Conservation (phyloP, 2,888 invertebrate species). For the Chironomus tentans region DNA sequence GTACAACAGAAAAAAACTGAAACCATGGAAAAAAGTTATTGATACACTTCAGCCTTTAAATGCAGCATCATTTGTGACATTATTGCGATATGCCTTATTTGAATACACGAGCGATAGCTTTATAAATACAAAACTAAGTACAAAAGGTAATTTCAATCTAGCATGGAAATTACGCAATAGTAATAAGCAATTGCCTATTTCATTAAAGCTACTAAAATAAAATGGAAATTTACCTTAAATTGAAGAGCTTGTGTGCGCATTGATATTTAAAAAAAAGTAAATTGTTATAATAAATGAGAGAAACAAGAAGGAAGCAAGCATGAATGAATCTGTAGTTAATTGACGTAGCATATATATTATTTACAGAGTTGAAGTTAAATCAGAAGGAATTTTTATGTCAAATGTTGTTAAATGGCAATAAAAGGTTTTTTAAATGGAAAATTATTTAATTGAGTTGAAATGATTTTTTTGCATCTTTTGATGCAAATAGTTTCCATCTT, state of each 20-base stretch:
- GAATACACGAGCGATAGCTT: neutral
- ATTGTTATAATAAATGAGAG: too few species aligned
- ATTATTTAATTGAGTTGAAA: neutral
- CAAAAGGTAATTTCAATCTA: slow-evolving; percentile 10
- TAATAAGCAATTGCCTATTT: neutral
- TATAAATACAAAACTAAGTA: neutral
- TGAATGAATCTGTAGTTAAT: slow-evolving; percentile 21
- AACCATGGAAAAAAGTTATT: too few species aligned
- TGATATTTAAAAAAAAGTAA: neutral
- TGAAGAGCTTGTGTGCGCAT: neutral
- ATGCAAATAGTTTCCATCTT: too few species aligned
- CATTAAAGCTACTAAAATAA: neutral
- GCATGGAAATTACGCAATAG: slow-evolving; percentile 4
- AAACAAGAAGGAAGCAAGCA: slow-evolving; percentile 19
- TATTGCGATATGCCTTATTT: slow-evolving; percentile 15
- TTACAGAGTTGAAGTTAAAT: neutral
- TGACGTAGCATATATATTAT: neutral
- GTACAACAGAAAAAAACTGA: too few species aligned
- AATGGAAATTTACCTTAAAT: neutral
- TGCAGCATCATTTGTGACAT: slow-evolving; percentile 3
- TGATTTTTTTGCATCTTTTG: too few species aligned
- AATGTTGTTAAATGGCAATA: neutral
- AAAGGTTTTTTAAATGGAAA: neutral
- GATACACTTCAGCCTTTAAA: neutral
- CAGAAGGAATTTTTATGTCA: neutral